phyloP scores from a whole-genome alignment of 2,797 vertebrate genomes.

The Takifugu rubripes region DNA sequence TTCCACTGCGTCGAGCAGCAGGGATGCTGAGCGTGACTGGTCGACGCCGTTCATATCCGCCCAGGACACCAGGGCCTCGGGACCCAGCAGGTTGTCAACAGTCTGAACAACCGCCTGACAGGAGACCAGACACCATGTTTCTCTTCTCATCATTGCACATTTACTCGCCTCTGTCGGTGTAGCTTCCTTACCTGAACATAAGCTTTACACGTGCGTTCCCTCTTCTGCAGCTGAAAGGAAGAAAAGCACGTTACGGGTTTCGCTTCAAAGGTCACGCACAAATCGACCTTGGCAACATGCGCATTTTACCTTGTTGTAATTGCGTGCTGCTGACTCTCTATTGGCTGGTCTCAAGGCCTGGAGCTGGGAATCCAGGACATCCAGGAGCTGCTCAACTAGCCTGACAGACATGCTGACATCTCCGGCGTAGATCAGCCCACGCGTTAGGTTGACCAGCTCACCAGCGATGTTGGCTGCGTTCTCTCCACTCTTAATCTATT shows the following conservation, averaged over 20 bases:
- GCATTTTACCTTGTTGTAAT: constrained; percentile 87
- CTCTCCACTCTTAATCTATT: constrained; percentile 91
- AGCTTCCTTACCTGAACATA: constrained; percentile 84
- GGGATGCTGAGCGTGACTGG: constrained; percentile 68
- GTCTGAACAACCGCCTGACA: constrained; percentile 69
- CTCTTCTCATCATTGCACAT: constrained; percentile 1
- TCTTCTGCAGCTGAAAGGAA: constrained; percentile 83
- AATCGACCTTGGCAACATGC: constrained; percentile 8
- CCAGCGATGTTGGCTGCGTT: constrained; percentile 91
- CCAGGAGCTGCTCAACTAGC: constrained; percentile 89
- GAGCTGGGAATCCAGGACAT: constrained; percentile 91
- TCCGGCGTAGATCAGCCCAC: constrained; percentile 88
- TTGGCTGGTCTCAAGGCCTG: constrained; percentile 89
- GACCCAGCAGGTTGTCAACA: constrained; percentile 70
- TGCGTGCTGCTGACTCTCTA: constrained; percentile 88
- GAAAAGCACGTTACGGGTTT: constrained; percentile 18
- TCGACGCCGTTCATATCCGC: constrained; percentile 65
- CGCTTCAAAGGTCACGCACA: constrained; percentile 48
- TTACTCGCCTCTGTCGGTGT: not conserved
- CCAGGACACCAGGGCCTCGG: constrained; percentile 71
- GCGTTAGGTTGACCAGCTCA: constrained; percentile 88
- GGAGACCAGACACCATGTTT: constrained; percentile 10
- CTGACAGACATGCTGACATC: constrained; percentile 91
- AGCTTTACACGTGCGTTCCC: constrained; percentile 86
- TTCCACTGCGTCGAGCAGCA: constrained; percentile 68